Percentiles rank a stretch among this genome's conserved stretches.
Conservation (phyloP, 2,113 vertebrate genomes). For the Dasyprocta punctata region DNA sequence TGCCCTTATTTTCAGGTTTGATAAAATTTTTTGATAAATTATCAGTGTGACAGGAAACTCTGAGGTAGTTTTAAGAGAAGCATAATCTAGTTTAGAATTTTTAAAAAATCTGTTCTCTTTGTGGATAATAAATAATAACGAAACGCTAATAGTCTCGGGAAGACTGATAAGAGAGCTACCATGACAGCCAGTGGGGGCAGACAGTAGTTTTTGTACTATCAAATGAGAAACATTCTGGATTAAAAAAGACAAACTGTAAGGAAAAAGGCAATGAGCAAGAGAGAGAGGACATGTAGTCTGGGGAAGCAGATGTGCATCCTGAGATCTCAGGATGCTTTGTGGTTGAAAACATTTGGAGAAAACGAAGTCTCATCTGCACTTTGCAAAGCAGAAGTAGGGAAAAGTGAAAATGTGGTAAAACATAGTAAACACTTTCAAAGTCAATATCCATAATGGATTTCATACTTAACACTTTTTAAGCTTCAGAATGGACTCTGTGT, state of each 20-base stretch:
- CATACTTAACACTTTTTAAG: neutral
- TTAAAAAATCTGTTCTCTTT: neutral
- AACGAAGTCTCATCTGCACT: fast-evolving
- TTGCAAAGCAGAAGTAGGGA: neutral
- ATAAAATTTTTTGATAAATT: neutral
- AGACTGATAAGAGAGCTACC: neutral
- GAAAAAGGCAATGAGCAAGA: neutral
- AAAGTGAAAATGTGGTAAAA: neutral
- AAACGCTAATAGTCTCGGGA: neutral
- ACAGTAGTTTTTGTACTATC: neutral
- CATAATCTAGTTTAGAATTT: neutral
- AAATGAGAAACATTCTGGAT: neutral
- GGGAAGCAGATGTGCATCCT: neutral
- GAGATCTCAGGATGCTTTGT: neutral
- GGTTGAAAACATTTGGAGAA: neutral
- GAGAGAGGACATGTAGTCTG: neutral
- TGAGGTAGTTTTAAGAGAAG: neutral
- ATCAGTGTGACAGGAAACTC: neutral
- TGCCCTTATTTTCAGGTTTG: neutral
- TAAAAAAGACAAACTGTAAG: neutral
- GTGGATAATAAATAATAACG: neutral
- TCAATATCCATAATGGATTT: neutral
- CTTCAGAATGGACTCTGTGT: neutral
- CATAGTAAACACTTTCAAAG: neutral
- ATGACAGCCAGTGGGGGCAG: neutral